These are phyloP conservation scores for Laspeyria flexula DNA, from an alignment of 2,888 invertebrate genomes.

Conservation along the genomic window DNA sequence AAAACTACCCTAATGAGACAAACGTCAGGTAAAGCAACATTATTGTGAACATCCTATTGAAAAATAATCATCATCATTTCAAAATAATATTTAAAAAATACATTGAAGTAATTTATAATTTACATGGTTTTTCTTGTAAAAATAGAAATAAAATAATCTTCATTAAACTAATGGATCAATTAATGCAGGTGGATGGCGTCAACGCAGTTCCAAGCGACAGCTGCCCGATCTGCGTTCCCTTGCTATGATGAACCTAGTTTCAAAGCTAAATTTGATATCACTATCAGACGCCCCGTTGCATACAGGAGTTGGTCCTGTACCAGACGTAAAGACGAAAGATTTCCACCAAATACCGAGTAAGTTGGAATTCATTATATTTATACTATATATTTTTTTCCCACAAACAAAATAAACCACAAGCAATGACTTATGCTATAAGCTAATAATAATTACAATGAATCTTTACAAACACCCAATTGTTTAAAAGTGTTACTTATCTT, in stretches of 20 bases:
- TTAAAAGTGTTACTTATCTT: too few species aligned
- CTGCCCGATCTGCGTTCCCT: slow-evolving; percentile 91
- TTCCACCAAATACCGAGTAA: slow-evolving; percentile 43
- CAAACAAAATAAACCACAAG: too few species aligned
- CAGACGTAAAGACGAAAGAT: slow-evolving; percentile 69
- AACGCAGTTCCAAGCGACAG: slow-evolving; percentile 89
- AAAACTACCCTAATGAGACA: slow-evolving; percentile 44
- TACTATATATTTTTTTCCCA: not conserved
- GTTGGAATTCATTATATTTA: slow-evolving; percentile 23
- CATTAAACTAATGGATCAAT: too few species aligned
- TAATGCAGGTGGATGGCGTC: slow-evolving; percentile 88
- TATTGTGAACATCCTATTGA: not conserved
- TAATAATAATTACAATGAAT: too few species aligned
- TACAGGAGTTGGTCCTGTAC: slow-evolving; percentile 86
- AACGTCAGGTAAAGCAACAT: slow-evolving; percentile 50
- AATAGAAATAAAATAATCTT: too few species aligned
- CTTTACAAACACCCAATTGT: too few species aligned
- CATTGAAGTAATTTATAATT: too few species aligned
- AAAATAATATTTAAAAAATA: too few species aligned
- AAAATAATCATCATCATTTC: too few species aligned
- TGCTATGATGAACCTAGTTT: slow-evolving; percentile 94
- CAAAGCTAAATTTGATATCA: slow-evolving; percentile 91
- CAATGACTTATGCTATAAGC: too few species aligned
- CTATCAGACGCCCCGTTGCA: slow-evolving; percentile 85
- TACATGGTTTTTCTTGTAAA: too few species aligned